Percentiles rank a stretch among this genome's conserved stretches.
Evolutionary conservation across 2,113 vertebrate species (phyloP).

Genomic region (Pachypanchax playfairii): DNA sequence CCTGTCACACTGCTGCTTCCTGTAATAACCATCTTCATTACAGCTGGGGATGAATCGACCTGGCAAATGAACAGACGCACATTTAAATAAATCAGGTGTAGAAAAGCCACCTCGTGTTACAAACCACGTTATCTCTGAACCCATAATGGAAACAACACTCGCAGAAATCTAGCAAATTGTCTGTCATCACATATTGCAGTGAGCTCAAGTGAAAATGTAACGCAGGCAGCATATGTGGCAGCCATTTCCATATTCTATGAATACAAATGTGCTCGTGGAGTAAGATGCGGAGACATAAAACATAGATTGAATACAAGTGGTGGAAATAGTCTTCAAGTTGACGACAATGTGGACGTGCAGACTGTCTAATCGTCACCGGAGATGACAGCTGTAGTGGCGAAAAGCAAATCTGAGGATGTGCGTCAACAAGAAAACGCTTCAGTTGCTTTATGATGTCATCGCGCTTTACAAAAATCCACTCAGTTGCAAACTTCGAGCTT

Average conservation of each 20-base stretch:
- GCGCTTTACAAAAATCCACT: too few relatives aligned
- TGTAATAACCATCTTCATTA: constrained; percentile 94
- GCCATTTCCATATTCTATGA: constrained; percentile 56
- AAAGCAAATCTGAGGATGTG: background rate
- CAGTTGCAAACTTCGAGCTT: too few relatives aligned
- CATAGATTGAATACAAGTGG: background rate
- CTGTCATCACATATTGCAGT: constrained; percentile 22
- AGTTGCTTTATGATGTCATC: too few relatives aligned
- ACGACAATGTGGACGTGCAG: background rate
- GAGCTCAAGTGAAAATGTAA: constrained; percentile 29
- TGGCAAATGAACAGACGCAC: constrained; percentile 56
- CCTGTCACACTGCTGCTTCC: constrained; percentile 91
- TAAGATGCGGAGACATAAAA: constrained; percentile 21
- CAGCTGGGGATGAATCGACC: constrained; percentile 94
- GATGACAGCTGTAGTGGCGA: background rate
- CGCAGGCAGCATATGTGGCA: constrained; percentile 43
- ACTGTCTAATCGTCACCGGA: background rate
- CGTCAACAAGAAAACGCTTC: too few relatives aligned
- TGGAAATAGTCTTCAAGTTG: background rate
- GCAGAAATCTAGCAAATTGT: constrained; percentile 4
- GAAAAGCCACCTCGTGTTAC: constrained; percentile 18
- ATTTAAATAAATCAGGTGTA: constrained; percentile 15
- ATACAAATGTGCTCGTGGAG: constrained; percentile 54
- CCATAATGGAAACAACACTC: background rate
- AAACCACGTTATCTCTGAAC: background rate